Base-by-base conservation (phyloP, 2,113 vertebrate genomes). In the Nycticryphes semicollaris region DNA sequence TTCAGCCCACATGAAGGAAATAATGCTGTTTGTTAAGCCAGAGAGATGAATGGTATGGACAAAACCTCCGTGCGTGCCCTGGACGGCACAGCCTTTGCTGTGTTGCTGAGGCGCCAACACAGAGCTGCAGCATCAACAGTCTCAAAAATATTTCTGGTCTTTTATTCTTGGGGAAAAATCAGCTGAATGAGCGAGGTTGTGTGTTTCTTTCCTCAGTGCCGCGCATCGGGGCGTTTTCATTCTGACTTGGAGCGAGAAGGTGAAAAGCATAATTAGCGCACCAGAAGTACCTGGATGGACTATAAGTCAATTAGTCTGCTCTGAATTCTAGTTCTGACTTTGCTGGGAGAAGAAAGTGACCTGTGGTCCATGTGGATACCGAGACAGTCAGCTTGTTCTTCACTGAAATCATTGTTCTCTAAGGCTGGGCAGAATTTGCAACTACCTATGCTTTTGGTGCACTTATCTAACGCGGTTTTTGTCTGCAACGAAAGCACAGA, bases 251-350 rank as follows among this genome's bases (percentile, higher is more conserved):
- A 84, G 94, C 13, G 74, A 94, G 95, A 90, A 96, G 94, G 96
- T 87, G 85, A 96, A 97, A 97, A 91, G 73, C 82, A 27, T 89
- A 96, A 98, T 95, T 91, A 95, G 83, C 84, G 67, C 59, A 59
- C 66, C 63, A 67, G 91, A 94, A 96, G 92, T 95, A 90, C 84
- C 73, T 90, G 91, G 91, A 56, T 86, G 87, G 90, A 37, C 69
- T 94, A 6, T 57, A 94, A 87, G 90, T 94, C 94, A 97, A 73
- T 96, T 91, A 95, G 81, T 47, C 59, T 92, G 94, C 95, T 95
- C 93, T 95, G 79, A 91, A 85, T 96, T 92, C 96, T 84, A 87
- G 96, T 94, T 90, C 81, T 76, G 91, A 80, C 89, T 95, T 96
- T 90, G 76, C 75, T 80, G 83, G 50, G 80, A 97, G 93, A 93